Conservation (phyloP, 1,140 invertebrate species). For the Agraylea sexmaculata region DNA sequence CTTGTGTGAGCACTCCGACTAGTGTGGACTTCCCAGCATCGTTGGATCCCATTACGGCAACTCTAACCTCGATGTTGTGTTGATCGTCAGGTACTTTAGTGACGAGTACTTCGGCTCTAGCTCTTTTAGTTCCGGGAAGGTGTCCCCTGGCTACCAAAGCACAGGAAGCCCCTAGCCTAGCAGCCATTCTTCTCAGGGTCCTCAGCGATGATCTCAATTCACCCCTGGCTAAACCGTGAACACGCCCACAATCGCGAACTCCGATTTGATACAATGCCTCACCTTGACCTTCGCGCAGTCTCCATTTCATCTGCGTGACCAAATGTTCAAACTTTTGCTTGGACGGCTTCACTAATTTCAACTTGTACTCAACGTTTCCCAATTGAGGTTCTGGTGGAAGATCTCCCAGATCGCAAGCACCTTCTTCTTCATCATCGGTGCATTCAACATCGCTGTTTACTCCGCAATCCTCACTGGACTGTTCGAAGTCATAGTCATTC, state of each 20-base stretch:
- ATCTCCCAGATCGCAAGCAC: slow-evolving; percentile 37
- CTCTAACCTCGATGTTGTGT: slow-evolving; percentile 76
- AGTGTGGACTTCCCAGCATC: slow-evolving; percentile 91
- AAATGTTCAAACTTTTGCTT: slow-evolving; percentile 77
- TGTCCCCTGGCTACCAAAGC: slow-evolving; percentile 53
- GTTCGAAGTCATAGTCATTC: slow-evolving; percentile 10
- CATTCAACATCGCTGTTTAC: slow-evolving; percentile 7
- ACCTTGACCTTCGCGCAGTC: slow-evolving; percentile 75
- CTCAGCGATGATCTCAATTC: slow-evolving; percentile 75
- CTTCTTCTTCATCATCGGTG: slow-evolving; percentile 28
- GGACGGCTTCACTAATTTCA: slow-evolving; percentile 76
- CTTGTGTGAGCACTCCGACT: slow-evolving; percentile 89
- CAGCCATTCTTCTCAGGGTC: slow-evolving; percentile 76
- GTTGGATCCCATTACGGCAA: slow-evolving; percentile 86
- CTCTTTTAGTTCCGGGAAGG: slow-evolving; percentile 29
- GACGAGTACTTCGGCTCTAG: slow-evolving; percentile 73
- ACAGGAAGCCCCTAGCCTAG: slow-evolving; percentile 67
- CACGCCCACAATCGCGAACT: slow-evolving; percentile 82
- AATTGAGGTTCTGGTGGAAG: slow-evolving; percentile 82
- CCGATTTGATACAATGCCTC: slow-evolving; percentile 96
- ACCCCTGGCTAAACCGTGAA: slow-evolving; percentile 65
- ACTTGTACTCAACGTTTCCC: slow-evolving; percentile 88
- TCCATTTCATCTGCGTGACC: slow-evolving; percentile 87
- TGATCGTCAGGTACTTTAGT: slow-evolving; percentile 85
- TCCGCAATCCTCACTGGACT: slow-evolving; percentile 9